Evolutionary conservation across 2,888 invertebrate genomes (phyloP), one percentile per base, ranked within the genome.

Genomic region (Lithophane ornitopus): DNA sequence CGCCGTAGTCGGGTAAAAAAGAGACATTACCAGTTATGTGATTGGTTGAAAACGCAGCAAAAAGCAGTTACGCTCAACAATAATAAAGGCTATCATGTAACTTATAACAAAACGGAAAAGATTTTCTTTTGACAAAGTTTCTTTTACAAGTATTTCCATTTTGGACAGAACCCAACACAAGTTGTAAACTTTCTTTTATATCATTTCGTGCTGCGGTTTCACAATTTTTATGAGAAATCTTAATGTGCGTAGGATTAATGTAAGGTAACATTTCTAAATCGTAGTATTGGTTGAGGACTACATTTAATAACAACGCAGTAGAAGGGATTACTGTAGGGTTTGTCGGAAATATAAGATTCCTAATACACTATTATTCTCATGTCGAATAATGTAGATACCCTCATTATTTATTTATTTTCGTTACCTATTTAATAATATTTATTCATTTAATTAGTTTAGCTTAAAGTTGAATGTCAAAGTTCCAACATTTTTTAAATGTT

Each of bases 131-230:
- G 70, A 69, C 34, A 26, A 52, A 76, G 59, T 69, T 76, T 26
- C 14, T n/a, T 46, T 49, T 22, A 52, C 34, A 82, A 73, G 56
- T 70, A 54, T 26, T 61, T 22, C 44, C 39, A 62, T 66, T 78
- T 82, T 82, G 78, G 82, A 81, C 19, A 54, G 59, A 4, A 54
- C 62, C 63, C 83, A 82, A 82, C 67, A 68, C 14, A 65, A 65
- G 66, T 73, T 58, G 66, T 54, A 70, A 81, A 70, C 54, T 70
- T 70, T 63, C 22, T 68, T 58, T 56, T 26, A 26, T 34, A 56
- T 41, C 14, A 52, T 74, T 74, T 49, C 26, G 61, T 67, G 61
- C 34, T 80, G 62, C 46, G n/a, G 49, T 56, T 52, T 52, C 52
- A 66, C 41, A 67, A 58, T 11, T 56, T 56, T 62, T 80, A 41